Evolutionary conservation across 2,888 invertebrate species (phyloP).

Genomic region (Liodrosophila aerea): DNA sequence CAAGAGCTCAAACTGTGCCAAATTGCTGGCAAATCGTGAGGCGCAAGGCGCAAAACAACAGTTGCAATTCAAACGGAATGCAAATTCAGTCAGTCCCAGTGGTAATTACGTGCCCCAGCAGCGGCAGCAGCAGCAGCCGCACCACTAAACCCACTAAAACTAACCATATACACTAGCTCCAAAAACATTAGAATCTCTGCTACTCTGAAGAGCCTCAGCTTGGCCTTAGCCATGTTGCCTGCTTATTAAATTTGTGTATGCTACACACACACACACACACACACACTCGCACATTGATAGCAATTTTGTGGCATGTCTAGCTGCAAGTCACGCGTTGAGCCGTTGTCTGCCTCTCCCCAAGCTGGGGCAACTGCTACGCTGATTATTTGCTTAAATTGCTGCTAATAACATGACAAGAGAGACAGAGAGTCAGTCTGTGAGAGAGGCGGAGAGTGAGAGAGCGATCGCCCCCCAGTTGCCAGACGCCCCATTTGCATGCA

Average conservation of each 20-base stretch:
- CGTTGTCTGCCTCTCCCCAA: constrained; percentile 19
- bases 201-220: constrained; percentile 30
- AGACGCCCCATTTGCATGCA: constrained; percentile 65
- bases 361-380: constrained; percentile 59
- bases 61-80: constrained; percentile 80
- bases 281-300: constrained; percentile 36
- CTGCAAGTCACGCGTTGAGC: constrained; percentile 67
- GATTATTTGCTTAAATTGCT: constrained; percentile 82
- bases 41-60: constrained; percentile 77
- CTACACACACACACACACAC: constrained; percentile 26
- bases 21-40: constrained; percentile 72
- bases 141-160: constrained; percentile 11
- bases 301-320: constrained; percentile 61
- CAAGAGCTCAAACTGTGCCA: constrained; percentile 58
- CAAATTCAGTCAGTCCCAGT: constrained; percentile 73
- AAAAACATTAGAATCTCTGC: constrained; percentile 46
- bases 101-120: constrained; percentile 71
- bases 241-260: constrained; percentile 67
- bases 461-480: constrained; percentile 59
- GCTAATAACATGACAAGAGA: constrained; percentile 82
- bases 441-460: constrained; percentile 57
- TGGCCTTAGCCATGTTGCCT: constrained; percentile 33
- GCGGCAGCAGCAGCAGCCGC: constrained; percentile 25
- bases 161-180: constrained; percentile 24
- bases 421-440: constrained; percentile 54